phyloP scores from a whole-genome alignment of 2,113 vertebrate species.

The Speoplatyrhinus poulsoni region DNA sequence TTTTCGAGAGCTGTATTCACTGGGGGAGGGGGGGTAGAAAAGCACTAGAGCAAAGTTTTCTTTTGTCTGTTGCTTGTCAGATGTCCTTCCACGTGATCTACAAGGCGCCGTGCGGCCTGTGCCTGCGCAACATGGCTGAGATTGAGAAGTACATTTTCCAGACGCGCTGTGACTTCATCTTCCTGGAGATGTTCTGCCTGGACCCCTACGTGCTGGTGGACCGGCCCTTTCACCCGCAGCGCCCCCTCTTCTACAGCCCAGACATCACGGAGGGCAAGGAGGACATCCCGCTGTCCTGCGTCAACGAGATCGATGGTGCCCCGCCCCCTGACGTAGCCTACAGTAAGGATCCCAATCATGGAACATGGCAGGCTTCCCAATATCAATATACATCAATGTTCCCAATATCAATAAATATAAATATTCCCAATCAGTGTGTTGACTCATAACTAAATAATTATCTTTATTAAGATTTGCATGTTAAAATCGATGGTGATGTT shows the following conservation, averaged over 20 bases:
- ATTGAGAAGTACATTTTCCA: slow-evolving; percentile 96
- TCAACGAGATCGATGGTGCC: slow-evolving; percentile 94
- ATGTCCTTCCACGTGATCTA: slow-evolving; percentile 98
- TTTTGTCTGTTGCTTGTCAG: slow-evolving; percentile 38
- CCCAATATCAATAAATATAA: no score
- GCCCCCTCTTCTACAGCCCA: slow-evolving; percentile 90
- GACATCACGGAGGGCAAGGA: slow-evolving; percentile 92
- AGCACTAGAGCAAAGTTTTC: not conserved
- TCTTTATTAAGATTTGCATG: no score
- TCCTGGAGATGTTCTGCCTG: slow-evolving; percentile 97
- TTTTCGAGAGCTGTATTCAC: not conserved
- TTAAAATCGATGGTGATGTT: no score
- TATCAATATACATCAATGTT: no score
- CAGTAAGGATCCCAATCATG: slow-evolving; percentile 74
- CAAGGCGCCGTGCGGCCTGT: slow-evolving; percentile 92
- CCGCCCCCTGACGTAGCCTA: slow-evolving; percentile 91
- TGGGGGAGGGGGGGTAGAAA: not conserved
- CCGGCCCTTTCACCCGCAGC: slow-evolving; percentile 91
- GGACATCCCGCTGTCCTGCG: slow-evolving; percentile 93
- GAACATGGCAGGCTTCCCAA: no score
- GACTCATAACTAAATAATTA: no score
- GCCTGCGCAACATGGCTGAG: slow-evolving; percentile 91
- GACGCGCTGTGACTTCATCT: slow-evolving; percentile 90
- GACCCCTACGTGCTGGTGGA: slow-evolving; percentile 97
- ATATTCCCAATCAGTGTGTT: no score